Evolutionary conservation across 2,113 vertebrate genomes (phyloP), one percentile per base, ranked within the genome.

Genomic region (Guaruba guarouba): DNA sequence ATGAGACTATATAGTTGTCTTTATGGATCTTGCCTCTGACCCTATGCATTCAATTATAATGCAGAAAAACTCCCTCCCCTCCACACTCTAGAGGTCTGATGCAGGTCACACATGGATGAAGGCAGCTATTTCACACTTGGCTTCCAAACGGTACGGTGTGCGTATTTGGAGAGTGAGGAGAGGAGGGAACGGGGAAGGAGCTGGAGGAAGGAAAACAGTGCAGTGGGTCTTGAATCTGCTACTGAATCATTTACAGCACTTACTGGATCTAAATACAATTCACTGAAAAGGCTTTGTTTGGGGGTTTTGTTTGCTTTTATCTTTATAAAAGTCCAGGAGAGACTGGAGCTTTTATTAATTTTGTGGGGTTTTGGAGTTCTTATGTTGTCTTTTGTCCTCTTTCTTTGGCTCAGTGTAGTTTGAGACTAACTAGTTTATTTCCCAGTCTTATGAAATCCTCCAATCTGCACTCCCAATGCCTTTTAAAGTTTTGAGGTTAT

Each of bases 101-200:
- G 71, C 49, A 74, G 86, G 94, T 95, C 92, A 92, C 80, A 90
- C 64, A 74, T 70, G 92, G 70, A 20, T 63, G 88, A 88, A 94
- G 59, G 88, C 91, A 83, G 71, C 71, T 90, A 93, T 96, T 97
- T 97, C 94, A 95, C 94, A 73, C 90, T 94, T 83, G 95, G 84
- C 71, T 96, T 94, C 85, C 70, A 80, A 64, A 93, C 86, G 61
- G 64, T 79, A 87, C 33, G 82, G 70, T 0, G 0, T 35, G 16
- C 0, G 0, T 20, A 4, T 35, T 83, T 52, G 48, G 71, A 51
- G 51, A 87, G 37, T 2, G 5, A 19, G 17, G 55, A 92, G 39
- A 63, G 15, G 14, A 64, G 20, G 37, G 55, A 76, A 41, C 3
- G 7, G 33, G 41, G 24, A 51, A 64, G 49, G 29, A 37, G 43